These are phyloP conservation scores for Camelus bactrianus DNA, from an alignment of 2,113 vertebrate species.

Conservation along the genomic window DNA sequence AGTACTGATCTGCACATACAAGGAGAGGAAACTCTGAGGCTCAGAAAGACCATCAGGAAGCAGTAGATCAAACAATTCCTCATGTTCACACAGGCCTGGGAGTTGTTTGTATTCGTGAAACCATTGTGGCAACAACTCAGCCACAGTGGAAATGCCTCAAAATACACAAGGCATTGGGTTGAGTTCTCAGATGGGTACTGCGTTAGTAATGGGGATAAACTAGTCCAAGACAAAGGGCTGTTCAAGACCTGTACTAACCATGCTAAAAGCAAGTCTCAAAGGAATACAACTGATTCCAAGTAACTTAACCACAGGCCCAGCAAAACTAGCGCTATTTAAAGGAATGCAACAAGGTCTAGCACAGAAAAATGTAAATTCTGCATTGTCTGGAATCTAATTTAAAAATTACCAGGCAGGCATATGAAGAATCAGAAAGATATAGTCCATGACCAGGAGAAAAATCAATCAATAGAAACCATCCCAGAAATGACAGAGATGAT, in stretches of 20 bases:
- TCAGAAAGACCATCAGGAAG: background rate
- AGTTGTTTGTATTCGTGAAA: background rate
- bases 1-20: background rate
- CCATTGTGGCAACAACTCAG: background rate
- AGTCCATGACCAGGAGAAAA: background rate
- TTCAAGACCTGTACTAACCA: background rate
- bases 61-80: background rate
- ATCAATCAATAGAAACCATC: background rate
- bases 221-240: background rate
- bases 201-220: background rate
- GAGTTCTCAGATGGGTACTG: background rate
- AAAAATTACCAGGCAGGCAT: slow-evolving; percentile 31
- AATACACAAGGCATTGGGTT: background rate
- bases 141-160: background rate
- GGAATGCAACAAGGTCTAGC: slow-evolving; percentile 1
- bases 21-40: background rate
- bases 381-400: background rate
- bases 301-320: background rate
- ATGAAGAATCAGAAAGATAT: slow-evolving; percentile 31
- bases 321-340: slow-evolving; percentile 29
- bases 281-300: background rate
- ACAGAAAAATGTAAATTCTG: background rate
- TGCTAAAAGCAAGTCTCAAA: background rate
- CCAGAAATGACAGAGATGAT: slow-evolving; percentile 28
- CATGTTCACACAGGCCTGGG: background rate